These are phyloP conservation scores for Lasioglossum zephyrum DNA, from an alignment of 2,888 invertebrate species.

Conservation along the genomic window DNA sequence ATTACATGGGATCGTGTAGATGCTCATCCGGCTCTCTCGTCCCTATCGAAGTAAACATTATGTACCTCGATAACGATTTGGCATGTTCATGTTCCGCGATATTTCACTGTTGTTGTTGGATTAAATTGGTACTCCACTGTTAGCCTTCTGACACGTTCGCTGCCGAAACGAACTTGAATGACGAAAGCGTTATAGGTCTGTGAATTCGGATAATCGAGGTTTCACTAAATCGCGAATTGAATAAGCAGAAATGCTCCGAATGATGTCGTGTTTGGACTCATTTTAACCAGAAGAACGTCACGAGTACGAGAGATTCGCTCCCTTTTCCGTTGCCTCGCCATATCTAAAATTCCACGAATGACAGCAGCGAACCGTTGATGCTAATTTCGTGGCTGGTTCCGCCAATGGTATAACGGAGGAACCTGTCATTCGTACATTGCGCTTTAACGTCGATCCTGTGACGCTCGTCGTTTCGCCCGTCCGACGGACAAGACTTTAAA, in stretches of 20 bases:
- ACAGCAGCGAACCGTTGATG: not conserved
- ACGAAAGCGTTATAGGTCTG: not conserved
- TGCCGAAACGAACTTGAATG: too few relatives aligned
- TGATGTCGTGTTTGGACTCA: not conserved
- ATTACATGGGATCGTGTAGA: conserved; percentile 29
- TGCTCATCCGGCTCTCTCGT: not conserved
- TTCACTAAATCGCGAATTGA: not conserved
- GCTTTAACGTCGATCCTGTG: conserved; percentile 3
- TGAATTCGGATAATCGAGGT: not conserved
- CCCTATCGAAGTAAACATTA: conserved; percentile 15
- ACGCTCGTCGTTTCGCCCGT: not conserved
- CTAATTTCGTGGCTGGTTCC: not conserved
- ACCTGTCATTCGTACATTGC: not conserved
- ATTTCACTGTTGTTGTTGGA: not conserved
- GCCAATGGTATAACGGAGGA: not conserved
- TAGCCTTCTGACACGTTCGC: not conserved
- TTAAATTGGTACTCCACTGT: not conserved
- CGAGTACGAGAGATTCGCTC: not conserved
- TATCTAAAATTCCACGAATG: not conserved
- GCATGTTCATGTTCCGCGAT: not conserved
- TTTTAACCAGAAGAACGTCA: not conserved
- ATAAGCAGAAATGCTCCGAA: not conserved
- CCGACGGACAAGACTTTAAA: conserved; percentile 14
- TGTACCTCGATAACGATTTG: conserved; percentile 16
- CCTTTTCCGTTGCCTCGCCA: not conserved